These are phyloP conservation scores for Hyperoplus immaculatus DNA, from an alignment of 2,797 vertebrate genomes.

Conservation along the genomic window DNA sequence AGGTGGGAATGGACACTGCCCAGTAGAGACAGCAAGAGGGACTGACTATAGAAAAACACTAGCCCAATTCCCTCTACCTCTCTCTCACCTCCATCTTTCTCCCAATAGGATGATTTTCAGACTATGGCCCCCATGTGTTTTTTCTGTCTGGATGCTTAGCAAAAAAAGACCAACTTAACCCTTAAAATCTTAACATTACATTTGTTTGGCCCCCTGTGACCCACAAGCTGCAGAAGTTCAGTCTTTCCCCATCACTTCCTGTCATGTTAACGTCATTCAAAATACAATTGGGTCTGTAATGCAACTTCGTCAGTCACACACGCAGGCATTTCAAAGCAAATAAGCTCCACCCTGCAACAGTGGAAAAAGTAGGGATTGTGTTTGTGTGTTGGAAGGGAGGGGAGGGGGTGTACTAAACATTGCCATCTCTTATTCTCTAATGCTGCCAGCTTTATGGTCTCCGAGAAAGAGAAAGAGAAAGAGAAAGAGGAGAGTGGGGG, in stretches of 20 bases:
- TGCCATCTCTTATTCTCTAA: constrained; percentile 63
- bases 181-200: constrained; percentile 22
- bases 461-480: constrained; percentile 25
- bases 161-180: constrained; percentile 29
- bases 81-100: constrained; percentile 32
- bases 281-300: constrained; percentile 64
- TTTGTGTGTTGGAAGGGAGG: constrained; percentile 23
- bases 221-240: constrained; percentile 17
- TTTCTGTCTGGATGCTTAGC: constrained; percentile 44
- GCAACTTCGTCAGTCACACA: constrained; percentile 65
- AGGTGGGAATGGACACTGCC: constrained; percentile 46
- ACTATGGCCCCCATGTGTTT: constrained; percentile 37
- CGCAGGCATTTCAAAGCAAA: constrained; percentile 80
- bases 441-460: constrained; percentile 62
- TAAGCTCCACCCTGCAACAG: constrained; percentile 75
- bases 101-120: constrained; percentile 49
- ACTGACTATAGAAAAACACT: constrained; percentile 55
- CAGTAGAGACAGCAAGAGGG: constrained; percentile 38
- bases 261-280: constrained; percentile 29
- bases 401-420: constrained; percentile 39
- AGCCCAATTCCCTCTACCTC: constrained; percentile 47
- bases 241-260: constrained; percentile 21
- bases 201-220: constrained; percentile 20
- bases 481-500: constrained; percentile 25
- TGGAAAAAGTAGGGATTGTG: constrained; percentile 49